Conservation (phyloP, 2,888 invertebrate genomes). For the Amphipyra tragopoginis region DNA sequence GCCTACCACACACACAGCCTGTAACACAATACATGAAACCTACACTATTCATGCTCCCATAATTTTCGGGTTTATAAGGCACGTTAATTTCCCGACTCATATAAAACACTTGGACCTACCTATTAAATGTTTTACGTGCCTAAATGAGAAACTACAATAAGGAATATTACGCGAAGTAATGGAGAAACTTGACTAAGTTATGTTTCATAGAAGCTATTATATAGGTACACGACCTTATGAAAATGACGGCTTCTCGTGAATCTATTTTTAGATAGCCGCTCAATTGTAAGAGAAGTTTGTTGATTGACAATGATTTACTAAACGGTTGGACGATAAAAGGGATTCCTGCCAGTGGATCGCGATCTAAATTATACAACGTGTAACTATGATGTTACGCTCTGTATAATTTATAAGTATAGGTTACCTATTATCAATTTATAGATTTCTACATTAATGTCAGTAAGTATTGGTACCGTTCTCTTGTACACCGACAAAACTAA, state of each 20-base stretch:
- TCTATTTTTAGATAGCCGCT: conserved; percentile 29
- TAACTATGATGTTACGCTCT: no score
- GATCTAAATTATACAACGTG: conserved; percentile 18
- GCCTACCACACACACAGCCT: no score
- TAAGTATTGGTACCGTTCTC: no score
- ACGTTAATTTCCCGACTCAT: conserved; percentile 41
- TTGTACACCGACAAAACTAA: no score
- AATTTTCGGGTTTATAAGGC: conserved; percentile 46
- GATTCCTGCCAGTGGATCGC: conserved; percentile 20
- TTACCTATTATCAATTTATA: no score
- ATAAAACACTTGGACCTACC: conserved; percentile 41
- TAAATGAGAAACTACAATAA: conserved; percentile 46
- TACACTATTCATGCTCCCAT: conserved; percentile 40
- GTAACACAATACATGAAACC: no score
- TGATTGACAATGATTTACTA: conserved; percentile 53
- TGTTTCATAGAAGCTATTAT: conserved; percentile 20
- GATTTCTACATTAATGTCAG: no score
- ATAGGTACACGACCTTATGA: conserved; percentile 6
- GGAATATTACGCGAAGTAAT: conserved; percentile 34
- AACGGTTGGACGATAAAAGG: conserved; percentile 28
- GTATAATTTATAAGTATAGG: no score
- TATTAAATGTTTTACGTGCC: conserved; percentile 48
- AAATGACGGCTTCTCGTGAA: conserved; percentile 18
- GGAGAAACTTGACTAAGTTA: conserved; percentile 33
- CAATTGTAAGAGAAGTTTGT: conserved; percentile 23